Percentiles rank a stretch among this genome's conserved stretches.
Evolutionary conservation across 2,797 vertebrate genomes (phyloP).

Genomic region (Falco rusticolus): DNA sequence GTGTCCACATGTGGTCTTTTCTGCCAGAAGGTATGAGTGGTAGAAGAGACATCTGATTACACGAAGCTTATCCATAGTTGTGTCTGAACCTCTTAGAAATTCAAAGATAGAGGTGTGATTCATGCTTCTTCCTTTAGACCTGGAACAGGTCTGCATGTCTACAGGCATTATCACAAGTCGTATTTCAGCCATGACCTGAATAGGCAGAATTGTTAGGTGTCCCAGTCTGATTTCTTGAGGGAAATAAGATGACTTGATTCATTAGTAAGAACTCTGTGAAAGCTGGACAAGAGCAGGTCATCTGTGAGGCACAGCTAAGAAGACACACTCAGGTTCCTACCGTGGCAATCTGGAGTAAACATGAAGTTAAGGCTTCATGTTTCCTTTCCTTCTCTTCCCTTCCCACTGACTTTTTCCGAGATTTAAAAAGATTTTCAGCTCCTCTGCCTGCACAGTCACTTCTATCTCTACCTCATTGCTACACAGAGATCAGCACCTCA

Average conservation of each 20-base stretch:
- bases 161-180: background rate
- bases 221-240: background rate
- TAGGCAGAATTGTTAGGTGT: background rate
- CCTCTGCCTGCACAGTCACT: background rate
- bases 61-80: background rate
- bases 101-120: background rate
- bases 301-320: background rate
- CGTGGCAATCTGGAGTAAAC: background rate
- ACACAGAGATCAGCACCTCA: background rate
- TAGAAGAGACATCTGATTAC: conserved; percentile 39
- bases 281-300: background rate
- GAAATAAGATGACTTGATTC: background rate
- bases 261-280: background rate
- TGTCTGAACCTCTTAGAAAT: background rate
- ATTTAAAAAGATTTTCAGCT: background rate
- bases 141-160: background rate
- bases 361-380: background rate
- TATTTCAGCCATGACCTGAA: background rate
- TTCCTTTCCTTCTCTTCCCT: background rate
- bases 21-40: background rate
- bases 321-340: background rate
- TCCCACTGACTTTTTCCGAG: background rate
- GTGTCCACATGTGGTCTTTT: background rate
- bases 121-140: background rate
- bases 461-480: background rate